A percentile compares a stretch with the other conserved stretches of the same genome.
Evolutionary conservation across 2,888 invertebrate species (phyloP).

Genomic region (Drosophila kokeensis): DNA sequence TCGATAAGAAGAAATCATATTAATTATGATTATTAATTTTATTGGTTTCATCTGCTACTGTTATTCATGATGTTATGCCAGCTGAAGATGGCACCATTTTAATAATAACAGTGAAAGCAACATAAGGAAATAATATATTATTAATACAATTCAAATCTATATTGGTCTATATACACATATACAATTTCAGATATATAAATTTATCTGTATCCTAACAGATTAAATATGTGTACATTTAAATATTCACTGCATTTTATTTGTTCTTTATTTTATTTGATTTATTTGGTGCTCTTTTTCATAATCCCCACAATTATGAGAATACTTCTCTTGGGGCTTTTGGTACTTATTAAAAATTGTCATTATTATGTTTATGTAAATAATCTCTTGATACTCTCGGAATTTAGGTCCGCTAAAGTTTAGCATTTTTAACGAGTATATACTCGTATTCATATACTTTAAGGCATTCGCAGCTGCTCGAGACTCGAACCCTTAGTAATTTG

Average conservation of each 20-base stretch:
- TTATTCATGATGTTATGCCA: conserved; percentile 2
- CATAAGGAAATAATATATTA: neutral
- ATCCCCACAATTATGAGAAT: conserved; percentile 7
- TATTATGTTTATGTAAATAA: conserved; percentile 37
- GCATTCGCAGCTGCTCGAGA: conserved; percentile 62
- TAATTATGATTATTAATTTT: conserved; percentile 75
- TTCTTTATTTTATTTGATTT: neutral
- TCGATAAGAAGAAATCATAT: conserved; percentile 78
- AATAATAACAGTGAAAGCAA: conserved; percentile 12
- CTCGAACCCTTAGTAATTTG: conserved; percentile 57
- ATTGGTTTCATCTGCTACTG: conserved; percentile 66
- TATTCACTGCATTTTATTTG: neutral
- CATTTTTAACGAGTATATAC: conserved; percentile 16
- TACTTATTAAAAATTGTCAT: conserved; percentile 39
- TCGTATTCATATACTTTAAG: conserved; percentile 20
- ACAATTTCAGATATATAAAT: neutral
- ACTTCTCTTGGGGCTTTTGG: conserved; percentile 25
- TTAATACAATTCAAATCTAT: neutral
- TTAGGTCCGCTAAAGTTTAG: conserved; percentile 41
- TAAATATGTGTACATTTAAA: neutral
- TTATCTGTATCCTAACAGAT: neutral
- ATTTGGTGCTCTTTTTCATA: neutral
- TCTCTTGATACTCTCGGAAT: conserved; percentile 35
- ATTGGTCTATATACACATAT: no score
- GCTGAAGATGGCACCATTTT: conserved; percentile 15